Base-by-base conservation (phyloP, 2,888 invertebrate genomes). In the Morpho deidamia region DNA sequence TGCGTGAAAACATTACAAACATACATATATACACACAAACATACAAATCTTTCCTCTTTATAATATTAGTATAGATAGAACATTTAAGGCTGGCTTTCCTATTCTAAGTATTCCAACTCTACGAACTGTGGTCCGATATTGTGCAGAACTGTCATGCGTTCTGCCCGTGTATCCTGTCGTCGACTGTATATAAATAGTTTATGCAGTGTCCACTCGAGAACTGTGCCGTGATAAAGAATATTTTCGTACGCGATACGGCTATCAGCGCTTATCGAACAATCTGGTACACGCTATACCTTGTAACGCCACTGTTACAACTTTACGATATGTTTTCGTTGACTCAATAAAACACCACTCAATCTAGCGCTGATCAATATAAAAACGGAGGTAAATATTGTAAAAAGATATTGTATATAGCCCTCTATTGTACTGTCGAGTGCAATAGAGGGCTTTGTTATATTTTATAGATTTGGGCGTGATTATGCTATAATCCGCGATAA, bases 261-360 rank as follows among this genome's bases (percentile, higher is more conserved):
- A 81, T 83, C 81, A 66, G 46, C 44, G 37, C 57, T 71, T 83
- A 83, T 83, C 83, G 69, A 61, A 67, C 77, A 82, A 86, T 83
- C 83, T 78, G 77, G 68, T 72, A 81, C 81, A 78, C 69, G 72
- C 67, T 76, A 78, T 76, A 75, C 71, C 76, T 72, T 83, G 83
- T 83, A 78, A 76, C 76, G 71, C 75, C 66, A 61, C 65, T 72
- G 76, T 78, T 81, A 81, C 82, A 79, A 71, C 64, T 67, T 58
- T 68, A 72, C 67, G 66, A 75, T 74, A 71, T 72, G 72, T 69
- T 44, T 53, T 52, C 44, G 35, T 39, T 35, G 46, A 41, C 11
- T 38, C 48, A 51, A 56, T 55, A 53, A 47, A 49, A 38, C 44
- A 11, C 41, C 5, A 37, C 49, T 58, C 49, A 46, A 55, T 51